These are phyloP conservation scores for Linnaemya vulpina DNA, from an alignment of 2,888 invertebrate species.

Conservation along the genomic window DNA sequence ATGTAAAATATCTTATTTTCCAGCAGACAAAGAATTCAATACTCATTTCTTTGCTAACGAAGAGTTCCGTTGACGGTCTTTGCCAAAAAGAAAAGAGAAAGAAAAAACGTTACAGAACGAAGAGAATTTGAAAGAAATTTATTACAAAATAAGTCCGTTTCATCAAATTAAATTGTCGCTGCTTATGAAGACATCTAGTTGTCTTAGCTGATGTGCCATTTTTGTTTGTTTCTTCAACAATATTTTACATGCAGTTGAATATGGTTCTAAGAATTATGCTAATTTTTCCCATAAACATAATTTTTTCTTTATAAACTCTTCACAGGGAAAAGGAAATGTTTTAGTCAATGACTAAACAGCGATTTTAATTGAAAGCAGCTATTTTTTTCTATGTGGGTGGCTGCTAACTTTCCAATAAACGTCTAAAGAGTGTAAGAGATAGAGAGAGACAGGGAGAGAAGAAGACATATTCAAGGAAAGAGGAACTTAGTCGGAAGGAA, in stretches of 20 bases:
- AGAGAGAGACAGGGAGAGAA: too few species aligned
- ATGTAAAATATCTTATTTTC: slow-evolving; percentile 55
- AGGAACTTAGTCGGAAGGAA: too few species aligned
- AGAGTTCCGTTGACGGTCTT: slow-evolving; percentile 6
- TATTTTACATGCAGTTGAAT: slow-evolving; percentile 5
- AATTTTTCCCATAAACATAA: slow-evolving; percentile 15
- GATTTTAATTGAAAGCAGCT: too few species aligned
- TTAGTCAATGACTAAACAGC: too few species aligned
- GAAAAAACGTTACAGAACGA: not conserved
- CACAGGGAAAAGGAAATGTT: not conserved
- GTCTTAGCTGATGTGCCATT: slow-evolving; percentile 12
- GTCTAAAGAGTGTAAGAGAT: too few species aligned
- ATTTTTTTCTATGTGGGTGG: too few species aligned
- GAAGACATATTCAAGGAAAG: too few species aligned
- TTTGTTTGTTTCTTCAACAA: not conserved
- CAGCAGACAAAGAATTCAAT: slow-evolving; percentile 59
- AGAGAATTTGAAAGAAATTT: slow-evolving; percentile 18
- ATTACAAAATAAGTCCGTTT: slow-evolving; percentile 56
- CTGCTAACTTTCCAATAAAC: too few species aligned
- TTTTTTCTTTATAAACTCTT: not conserved
- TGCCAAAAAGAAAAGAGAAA: slow-evolving; percentile 41
- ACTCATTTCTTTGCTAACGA: slow-evolving; percentile 12
- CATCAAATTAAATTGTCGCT: slow-evolving; percentile 60
- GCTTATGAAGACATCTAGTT: slow-evolving; percentile 37
- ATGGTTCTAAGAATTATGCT: not conserved